A percentile compares a stretch with the other conserved stretches of the same genome.
Evolutionary conservation across 1,140 invertebrate genomes (phyloP).

Genomic region (Heliconius congener): DNA sequence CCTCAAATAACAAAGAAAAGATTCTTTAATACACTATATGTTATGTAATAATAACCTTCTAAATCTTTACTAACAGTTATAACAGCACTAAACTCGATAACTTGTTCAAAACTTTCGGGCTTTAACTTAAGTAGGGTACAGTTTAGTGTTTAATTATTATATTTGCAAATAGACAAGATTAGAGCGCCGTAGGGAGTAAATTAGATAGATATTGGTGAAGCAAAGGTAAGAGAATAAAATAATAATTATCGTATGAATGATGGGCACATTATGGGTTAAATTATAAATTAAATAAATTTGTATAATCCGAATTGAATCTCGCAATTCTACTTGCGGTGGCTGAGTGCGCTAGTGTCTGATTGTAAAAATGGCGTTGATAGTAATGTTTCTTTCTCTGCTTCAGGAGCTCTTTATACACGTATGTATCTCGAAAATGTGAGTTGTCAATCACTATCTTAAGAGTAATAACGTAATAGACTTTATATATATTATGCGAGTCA

Average conservation of each 20-base stretch:
- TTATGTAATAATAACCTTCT: background rate
- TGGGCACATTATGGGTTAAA: too few relatives aligned
- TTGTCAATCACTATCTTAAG: too few relatives aligned
- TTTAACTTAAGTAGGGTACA: slow-evolving; percentile 4
- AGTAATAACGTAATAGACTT: too few relatives aligned
- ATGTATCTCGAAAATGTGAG: too few relatives aligned
- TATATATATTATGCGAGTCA: too few relatives aligned
- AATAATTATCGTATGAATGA: background rate
- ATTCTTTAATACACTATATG: background rate
- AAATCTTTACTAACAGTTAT: background rate
- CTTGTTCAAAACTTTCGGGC: background rate
- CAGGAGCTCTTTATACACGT: too few relatives aligned
- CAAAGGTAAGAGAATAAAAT: background rate
- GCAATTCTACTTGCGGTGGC: too few relatives aligned
- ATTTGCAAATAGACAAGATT: slow-evolving; percentile 7
- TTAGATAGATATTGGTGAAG: background rate
- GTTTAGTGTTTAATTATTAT: slow-evolving; percentile 6
- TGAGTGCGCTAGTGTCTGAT: too few relatives aligned
- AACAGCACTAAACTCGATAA: background rate
- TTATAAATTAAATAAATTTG: too few relatives aligned
- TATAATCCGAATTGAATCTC: too few relatives aligned
- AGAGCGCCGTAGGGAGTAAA: background rate
- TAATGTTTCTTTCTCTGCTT: too few relatives aligned
- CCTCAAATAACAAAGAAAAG: background rate
- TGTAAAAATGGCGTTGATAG: too few relatives aligned